Conservation (phyloP, 2,113 vertebrate genomes). For the Gnathonemus echidnorhynchus region DNA sequence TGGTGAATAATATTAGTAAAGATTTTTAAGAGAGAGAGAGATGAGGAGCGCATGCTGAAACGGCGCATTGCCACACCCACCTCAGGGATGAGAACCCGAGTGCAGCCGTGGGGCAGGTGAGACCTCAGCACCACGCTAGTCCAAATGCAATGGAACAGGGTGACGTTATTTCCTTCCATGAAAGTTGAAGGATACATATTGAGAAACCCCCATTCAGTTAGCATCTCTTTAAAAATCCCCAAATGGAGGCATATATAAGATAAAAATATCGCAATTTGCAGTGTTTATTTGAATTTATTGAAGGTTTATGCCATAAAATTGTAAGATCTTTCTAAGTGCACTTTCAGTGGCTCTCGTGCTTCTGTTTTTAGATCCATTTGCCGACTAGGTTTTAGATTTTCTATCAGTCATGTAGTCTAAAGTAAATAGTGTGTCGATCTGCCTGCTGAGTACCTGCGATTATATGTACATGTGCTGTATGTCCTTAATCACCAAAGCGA, state of each 20-base stretch:
- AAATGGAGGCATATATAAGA: not conserved
- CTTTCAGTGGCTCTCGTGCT: not conserved
- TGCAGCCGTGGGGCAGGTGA: too few species aligned
- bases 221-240: not conserved
- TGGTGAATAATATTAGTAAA: not conserved
- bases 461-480: not conserved
- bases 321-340: not conserved
- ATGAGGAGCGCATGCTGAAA: too few species aligned
- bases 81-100: too few species aligned
- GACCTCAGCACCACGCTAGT: too few species aligned
- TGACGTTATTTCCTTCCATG: too few species aligned
- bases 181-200: not conserved
- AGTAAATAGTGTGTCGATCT: not conserved
- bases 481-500: not conserved
- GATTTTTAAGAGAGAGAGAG: not conserved
- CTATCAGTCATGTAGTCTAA: not conserved
- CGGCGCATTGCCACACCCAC: too few species aligned
- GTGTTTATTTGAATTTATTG: not conserved
- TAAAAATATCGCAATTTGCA: not conserved
- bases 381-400: not conserved
- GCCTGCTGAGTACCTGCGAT: not conserved
- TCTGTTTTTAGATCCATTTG: not conserved
- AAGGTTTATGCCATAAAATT: not conserved
- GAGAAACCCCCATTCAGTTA: not conserved
- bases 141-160: too few species aligned